These are phyloP conservation scores for Smutsia gigantea DNA, from an alignment of 2,797 vertebrate species.

Conservation along the genomic window DNA sequence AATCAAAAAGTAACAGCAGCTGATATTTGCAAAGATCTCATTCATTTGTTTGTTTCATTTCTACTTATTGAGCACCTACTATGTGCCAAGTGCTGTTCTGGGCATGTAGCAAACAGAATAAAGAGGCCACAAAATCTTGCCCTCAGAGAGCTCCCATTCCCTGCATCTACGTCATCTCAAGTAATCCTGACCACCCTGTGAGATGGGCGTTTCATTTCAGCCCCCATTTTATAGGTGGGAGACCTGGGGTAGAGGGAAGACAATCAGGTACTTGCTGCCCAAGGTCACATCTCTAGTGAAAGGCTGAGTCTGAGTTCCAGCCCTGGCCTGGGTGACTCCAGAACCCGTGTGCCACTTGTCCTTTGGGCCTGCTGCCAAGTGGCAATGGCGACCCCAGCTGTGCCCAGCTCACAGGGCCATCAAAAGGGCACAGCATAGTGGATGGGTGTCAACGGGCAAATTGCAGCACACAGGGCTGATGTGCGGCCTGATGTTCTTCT, in stretches of 20 bases:
- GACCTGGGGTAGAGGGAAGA: background rate
- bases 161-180: accelerated
- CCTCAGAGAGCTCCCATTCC: too few species aligned
- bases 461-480: background rate
- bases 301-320: background rate
- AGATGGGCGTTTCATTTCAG: background rate
- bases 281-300: background rate
- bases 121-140: background rate
- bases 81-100: background rate
- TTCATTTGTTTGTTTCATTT: too few species aligned
- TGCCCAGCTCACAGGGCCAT: background rate
- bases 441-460: accelerated
- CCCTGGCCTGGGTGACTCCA: background rate
- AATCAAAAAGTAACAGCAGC: background rate
- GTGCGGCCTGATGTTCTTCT: background rate
- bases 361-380: background rate
- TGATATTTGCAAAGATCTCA: accelerated
- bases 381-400: accelerated
- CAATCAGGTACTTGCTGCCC: background rate
- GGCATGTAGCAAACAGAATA: background rate
- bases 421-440: accelerated
- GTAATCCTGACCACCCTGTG: background rate
- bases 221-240: background rate
- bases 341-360: background rate
- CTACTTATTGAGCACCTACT: background rate